Evolutionary conservation across 2,888 invertebrate genomes (phyloP).

Genomic region (Malthinus seriepunctatus): DNA sequence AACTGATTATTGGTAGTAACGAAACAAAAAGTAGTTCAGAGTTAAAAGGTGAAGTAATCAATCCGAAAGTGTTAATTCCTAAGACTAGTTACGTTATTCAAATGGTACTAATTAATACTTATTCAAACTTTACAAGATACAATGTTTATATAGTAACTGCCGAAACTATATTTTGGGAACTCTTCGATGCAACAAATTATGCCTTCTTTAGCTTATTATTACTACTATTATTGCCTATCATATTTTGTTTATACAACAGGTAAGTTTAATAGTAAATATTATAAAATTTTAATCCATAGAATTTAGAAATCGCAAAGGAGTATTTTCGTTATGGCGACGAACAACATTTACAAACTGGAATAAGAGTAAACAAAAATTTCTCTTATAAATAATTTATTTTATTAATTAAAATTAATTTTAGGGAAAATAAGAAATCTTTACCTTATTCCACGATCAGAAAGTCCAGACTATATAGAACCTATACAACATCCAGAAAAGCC

Average conservation of each 20-base stretch:
- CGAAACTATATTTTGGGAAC: neutral
- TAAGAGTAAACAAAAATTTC: too few relatives aligned
- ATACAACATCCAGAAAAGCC: neutral
- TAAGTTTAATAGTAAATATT: constrained; percentile 7
- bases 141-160: neutral
- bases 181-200: neutral
- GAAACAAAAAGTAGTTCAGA: neutral
- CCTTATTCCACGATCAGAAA: constrained; percentile 16
- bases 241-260: constrained; percentile 15
- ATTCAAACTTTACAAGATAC: neutral
- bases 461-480: neutral
- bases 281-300: neutral
- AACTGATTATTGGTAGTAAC: neutral
- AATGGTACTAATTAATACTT: too few relatives aligned
- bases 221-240: constrained; percentile 21
- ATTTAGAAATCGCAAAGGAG: constrained; percentile 8
- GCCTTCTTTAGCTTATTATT: constrained; percentile 24
- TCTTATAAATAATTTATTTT: too few relatives aligned
- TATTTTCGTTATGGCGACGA: too few relatives aligned
- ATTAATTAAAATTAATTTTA: too few relatives aligned
- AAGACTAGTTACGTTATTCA: too few relatives aligned
- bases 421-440: constrained; percentile 11
- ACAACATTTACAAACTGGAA: too few relatives aligned
- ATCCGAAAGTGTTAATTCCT: too few relatives aligned
- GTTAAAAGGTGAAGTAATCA: neutral